Conservation (phyloP, 2,113 vertebrate genomes). For the Emydocephalus ijimae region DNA sequence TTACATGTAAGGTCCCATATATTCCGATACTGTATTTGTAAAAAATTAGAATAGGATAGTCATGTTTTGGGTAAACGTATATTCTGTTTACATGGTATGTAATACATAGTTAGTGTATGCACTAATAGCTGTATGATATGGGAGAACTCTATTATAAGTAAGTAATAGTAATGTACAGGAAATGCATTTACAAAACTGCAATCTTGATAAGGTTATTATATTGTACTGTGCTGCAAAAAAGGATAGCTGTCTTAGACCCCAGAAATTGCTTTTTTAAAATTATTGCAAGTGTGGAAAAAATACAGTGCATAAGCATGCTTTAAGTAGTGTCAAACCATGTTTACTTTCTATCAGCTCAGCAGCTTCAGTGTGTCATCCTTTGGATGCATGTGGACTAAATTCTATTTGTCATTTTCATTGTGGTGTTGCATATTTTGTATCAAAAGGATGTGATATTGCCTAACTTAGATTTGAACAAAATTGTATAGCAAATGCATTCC, state of each 20-base stretch:
- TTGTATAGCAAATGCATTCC: neutral
- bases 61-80: neutral
- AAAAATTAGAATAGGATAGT: neutral
- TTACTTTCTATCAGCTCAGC: neutral
- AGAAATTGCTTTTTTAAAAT: neutral
- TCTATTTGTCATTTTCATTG: neutral
- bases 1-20: neutral
- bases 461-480: slow-evolving; percentile 9
- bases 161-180: neutral
- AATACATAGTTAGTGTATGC: neutral
- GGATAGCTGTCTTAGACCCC: neutral
- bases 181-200: neutral
- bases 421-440: neutral
- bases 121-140: neutral
- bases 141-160: neutral
- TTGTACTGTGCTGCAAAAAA: neutral
- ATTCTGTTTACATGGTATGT: neutral
- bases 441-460: neutral
- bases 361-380: neutral
- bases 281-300: neutral
- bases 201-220: neutral
- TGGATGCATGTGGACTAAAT: neutral
- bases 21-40: neutral
- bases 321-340: neutral
- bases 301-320: neutral